These are phyloP conservation scores for Bradypus variegatus DNA, from an alignment of 2,797 vertebrate species.

Conservation along the genomic window DNA sequence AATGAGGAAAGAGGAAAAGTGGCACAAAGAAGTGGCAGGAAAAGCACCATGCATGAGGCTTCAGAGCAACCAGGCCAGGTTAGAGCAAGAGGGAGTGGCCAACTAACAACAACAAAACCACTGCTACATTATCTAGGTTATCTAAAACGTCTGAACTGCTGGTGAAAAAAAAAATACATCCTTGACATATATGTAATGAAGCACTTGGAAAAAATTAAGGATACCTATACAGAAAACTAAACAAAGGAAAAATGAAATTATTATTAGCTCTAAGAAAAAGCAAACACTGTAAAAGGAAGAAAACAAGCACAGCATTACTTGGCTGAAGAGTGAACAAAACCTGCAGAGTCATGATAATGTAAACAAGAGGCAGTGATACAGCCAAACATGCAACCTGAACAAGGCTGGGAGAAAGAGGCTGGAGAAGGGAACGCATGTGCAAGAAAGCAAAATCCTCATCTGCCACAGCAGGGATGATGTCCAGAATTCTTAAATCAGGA, in stretches of 20 bases:
- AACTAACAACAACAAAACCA: background rate
- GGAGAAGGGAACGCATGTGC: accelerated
- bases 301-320: background rate
- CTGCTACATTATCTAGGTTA: background rate
- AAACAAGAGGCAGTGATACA: background rate
- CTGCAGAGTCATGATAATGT: background rate
- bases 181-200: background rate
- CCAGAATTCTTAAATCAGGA: background rate
- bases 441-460: background rate
- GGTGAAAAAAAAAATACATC: background rate
- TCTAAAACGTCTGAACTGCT: background rate
- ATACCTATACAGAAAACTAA: background rate
- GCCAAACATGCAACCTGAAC: background rate
- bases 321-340: background rate
- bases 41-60: background rate
- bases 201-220: background rate
- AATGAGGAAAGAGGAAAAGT: background rate
- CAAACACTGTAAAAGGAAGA: background rate
- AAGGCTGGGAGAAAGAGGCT: background rate
- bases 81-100: background rate
- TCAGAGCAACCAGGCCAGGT: background rate
- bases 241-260: background rate
- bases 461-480: background rate
- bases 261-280: background rate
- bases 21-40: background rate